Conservation (phyloP, 1,140 invertebrate species). For the Brachystomella parvula region DNA sequence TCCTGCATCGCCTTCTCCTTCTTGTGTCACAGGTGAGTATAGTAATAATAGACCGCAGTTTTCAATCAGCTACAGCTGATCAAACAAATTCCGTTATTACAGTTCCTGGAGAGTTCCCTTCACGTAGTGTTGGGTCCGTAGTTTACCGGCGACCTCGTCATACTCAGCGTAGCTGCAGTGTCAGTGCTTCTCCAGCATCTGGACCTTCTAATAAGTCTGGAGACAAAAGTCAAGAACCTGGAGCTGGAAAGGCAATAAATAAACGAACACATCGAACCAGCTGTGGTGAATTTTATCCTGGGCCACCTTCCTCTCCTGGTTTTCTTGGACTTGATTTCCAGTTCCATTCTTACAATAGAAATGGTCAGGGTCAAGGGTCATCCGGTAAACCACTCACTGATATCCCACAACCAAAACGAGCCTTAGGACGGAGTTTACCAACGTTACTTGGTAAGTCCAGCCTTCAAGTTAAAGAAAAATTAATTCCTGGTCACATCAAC, state of each 20-base stretch:
- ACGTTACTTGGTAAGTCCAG: neutral
- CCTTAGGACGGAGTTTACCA: neutral
- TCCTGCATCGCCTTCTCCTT: constrained; percentile 1
- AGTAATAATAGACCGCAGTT: too few species aligned
- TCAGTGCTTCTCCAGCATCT: neutral
- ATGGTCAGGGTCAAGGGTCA: neutral
- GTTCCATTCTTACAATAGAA: neutral
- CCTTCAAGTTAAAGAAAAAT: too few species aligned
- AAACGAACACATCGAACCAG: neutral
- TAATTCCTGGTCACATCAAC: too few species aligned
- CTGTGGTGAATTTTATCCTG: constrained; percentile 2
- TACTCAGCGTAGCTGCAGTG: neutral
- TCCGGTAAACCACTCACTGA: neutral
- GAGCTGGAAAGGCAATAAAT: neutral
- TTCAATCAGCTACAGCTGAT: too few species aligned
- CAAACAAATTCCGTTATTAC: too few species aligned
- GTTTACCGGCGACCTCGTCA: neutral
- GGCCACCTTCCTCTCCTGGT: neutral
- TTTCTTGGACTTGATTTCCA: neutral
- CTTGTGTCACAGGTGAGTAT: too few species aligned
- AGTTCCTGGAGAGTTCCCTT: neutral
- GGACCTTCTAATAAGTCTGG: neutral
- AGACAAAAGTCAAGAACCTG: neutral
- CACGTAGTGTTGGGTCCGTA: neutral
- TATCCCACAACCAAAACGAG: neutral